Conservation (phyloP, 2,113 vertebrate genomes). For the Chitala chitala region DNA sequence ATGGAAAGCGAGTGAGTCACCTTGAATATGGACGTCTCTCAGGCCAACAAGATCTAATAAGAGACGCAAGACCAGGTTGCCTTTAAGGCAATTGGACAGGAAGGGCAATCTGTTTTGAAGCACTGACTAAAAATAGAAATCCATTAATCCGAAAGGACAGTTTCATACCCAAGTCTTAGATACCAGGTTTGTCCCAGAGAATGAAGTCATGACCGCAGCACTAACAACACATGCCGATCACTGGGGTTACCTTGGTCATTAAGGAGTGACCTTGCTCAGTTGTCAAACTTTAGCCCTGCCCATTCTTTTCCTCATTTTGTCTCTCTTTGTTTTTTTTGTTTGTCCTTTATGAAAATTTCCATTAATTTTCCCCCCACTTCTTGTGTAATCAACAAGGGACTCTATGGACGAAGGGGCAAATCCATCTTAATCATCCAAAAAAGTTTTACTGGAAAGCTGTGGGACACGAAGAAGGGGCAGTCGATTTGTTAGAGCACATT, state of each 20-base stretch:
- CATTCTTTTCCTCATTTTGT: background rate
- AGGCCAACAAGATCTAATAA: background rate
- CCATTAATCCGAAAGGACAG: constrained; percentile 4
- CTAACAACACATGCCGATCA: background rate
- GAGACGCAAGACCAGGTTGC: no score
- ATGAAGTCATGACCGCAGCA: background rate
- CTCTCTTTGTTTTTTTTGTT: no score
- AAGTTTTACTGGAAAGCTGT: background rate
- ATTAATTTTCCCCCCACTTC: background rate
- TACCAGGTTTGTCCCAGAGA: background rate
- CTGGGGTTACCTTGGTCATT: background rate
- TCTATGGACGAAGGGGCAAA: background rate
- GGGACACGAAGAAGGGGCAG: background rate
- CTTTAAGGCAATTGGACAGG: background rate
- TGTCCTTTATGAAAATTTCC: background rate
- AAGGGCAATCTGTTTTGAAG: background rate
- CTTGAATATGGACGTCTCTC: background rate
- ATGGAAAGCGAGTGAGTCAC: background rate
- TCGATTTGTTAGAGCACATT: background rate
- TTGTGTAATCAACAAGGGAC: background rate
- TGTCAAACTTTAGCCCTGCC: background rate
- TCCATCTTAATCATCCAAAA: constrained; percentile 10
- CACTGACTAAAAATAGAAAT: background rate
- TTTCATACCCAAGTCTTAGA: background rate
- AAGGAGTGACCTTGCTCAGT: background rate